Evolutionary conservation across 2,888 invertebrate species (phyloP), one percentile per base, ranked within the genome.

Genomic region (Phaedon cochleariae): DNA sequence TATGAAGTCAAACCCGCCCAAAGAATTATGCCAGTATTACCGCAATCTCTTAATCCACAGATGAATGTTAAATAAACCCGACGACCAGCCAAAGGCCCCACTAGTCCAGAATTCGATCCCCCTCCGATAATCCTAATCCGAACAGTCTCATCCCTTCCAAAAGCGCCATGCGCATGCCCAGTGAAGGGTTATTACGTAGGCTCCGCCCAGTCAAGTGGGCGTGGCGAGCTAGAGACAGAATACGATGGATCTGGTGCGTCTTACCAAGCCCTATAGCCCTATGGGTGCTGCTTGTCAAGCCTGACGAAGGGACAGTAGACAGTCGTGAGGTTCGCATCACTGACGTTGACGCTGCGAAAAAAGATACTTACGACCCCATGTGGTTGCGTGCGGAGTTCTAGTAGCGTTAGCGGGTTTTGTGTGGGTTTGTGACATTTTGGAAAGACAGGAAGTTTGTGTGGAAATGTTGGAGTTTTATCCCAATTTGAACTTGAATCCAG

Each of bases 391-490:
- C 64, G 66, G 48, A 46, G 49, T 37, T n/a, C n/a, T n/a, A n/a
- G n/a, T 55, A 45, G 51, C 60, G 55, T 62, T 54, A 60, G 49
- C n/a, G 55, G 48, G 52, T 37, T 45, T 51, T 59, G 64, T 59
- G 61, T 59, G 22, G 57, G 46, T 51, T 52, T 61, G 67, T 70
- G 63, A 58, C 60, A 60, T 67, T 60, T 58, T 45, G 59, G 48
- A 48, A 15, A 10, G 34, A 20, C 20, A 1, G 51, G 4, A 57
- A 57, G 21, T 20, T 31, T 12, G 17, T 51, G 26, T 51, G 64
- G 86, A 84, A 79, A 90, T 90, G 90, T 87, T 90, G 85, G 90
- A 90, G 82, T 90, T 90, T 83, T 90, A 90, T 81, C 88, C 90
- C 63, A 88, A 88, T 78, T 84, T 89, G 72, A 88, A 86, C 74